Evolutionary conservation across 2,888 invertebrate species (phyloP).

Genomic region (Rhamphomyia laevipes): DNA sequence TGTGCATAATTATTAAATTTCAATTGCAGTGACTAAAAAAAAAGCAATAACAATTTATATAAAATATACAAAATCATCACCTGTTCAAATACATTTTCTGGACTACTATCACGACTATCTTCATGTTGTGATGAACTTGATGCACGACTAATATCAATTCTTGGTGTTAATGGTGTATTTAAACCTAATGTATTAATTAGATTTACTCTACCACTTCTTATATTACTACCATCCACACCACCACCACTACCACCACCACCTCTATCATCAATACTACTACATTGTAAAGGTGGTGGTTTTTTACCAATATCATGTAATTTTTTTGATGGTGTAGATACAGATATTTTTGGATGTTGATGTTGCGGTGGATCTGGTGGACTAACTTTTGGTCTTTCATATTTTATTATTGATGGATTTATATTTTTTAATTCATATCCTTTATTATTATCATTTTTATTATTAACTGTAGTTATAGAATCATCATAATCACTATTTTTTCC

Average conservation of each 20-base stretch:
- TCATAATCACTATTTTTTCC: too few species aligned
- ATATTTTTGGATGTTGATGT: constrained; percentile 8
- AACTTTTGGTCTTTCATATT: background rate
- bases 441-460: too few species aligned
- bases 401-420: too few species aligned
- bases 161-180: constrained; percentile 61
- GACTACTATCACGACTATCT: constrained; percentile 73
- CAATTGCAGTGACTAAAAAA: background rate
- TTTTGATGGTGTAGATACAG: constrained; percentile 22
- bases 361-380: background rate
- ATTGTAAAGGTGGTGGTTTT: constrained; percentile 34
- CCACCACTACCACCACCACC: constrained; percentile 22
- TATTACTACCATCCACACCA: constrained; percentile 19
- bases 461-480: too few species aligned
- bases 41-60: constrained; percentile 8
- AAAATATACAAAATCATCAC: constrained; percentile 30
- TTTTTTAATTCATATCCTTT: too few species aligned
- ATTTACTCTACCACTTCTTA: constrained; percentile 23
- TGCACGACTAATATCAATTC: constrained; percentile 81
- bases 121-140: constrained; percentile 75
- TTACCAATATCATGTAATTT: constrained; percentile 16
- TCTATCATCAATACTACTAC: constrained; percentile 16
- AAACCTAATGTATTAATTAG: constrained; percentile 26
- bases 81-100: constrained; percentile 70
- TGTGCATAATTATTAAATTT: too few species aligned